Evolutionary conservation across 2,888 invertebrate species (phyloP), one percentile per base, ranked within the genome.

Genomic region (Tipula helvola): DNA sequence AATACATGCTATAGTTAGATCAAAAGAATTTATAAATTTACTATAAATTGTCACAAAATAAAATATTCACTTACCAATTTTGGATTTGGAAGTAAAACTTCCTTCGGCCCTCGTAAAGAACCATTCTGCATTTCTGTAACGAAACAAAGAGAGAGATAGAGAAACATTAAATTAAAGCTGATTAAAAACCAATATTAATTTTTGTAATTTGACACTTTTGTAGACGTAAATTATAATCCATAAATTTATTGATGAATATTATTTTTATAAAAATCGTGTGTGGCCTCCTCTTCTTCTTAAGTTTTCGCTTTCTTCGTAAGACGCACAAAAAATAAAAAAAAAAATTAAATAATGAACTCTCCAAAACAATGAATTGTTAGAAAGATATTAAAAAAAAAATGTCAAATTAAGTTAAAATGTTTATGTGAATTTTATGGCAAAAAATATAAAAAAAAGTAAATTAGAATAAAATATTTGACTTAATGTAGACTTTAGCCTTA

Each of bases 111-210:
- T 88, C 89, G 90, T 87, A 88, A 89, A 89, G 90, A 89, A 89
- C 90, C 90, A 90, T 90, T 88, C 90, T 90, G 91, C 90, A 90
- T 90, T 89, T 89, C 90, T 90, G 90, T 86, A 87, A 88, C 86
- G 44, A 83, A 83, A 87, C 87, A 86, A 87, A 71, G 10, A 52
- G 52, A 87, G 42, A 87, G 42, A 87, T 83, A 36, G 36, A 85
- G 12, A 84, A 52, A 57, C 8, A 12, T 41, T 83, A 86, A 71
- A 8, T 3, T 47, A 87, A 13, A 39, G 3, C 39, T 7, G 39
- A 88, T 86, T 28, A 47, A 2, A 86, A 86, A 16, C 12, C 36
- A 39, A 84, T 84, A 36, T 18, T 18, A 57, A 41, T 41, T 18
- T 71, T 71, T 18, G 71, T 71, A 71, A 71, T 71, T 71, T 71